Conservation (phyloP, 2,113 vertebrate species). For the Orcinus orca region DNA sequence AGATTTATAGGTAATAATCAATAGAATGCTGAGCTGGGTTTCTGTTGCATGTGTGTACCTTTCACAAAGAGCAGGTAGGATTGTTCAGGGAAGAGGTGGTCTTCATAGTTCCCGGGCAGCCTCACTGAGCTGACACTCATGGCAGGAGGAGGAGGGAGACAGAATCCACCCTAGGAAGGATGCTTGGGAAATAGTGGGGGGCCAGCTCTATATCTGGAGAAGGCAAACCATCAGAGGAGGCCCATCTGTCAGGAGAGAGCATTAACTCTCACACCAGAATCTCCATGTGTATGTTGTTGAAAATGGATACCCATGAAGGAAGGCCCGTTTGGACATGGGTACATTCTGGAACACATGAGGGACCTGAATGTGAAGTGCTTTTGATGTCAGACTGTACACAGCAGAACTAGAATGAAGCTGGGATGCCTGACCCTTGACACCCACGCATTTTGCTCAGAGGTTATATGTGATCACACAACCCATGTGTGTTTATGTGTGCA, state of each 20-base stretch:
- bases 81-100: not conserved
- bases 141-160: too few species aligned
- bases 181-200: not conserved
- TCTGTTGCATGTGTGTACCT: slow-evolving; percentile 31
- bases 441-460: not conserved
- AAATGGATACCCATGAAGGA: not conserved
- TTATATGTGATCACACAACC: not conserved
- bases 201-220: not conserved
- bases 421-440: not conserved
- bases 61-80: not conserved
- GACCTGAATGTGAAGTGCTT: not conserved
- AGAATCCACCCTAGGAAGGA: not conserved
- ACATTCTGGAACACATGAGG: not conserved
- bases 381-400: not conserved
- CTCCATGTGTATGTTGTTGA: not conserved
- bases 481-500: not conserved
- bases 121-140: not conserved
- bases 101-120: not conserved
- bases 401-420: not conserved
- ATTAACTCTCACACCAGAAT: not conserved
- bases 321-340: not conserved
- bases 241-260: not conserved
- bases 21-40: slow-evolving; percentile 42
- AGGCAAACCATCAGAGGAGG: not conserved
- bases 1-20: slow-evolving; percentile 73